Base-by-base conservation (phyloP, 2,113 vertebrate genomes). In the Tiliqua scincoides region DNA sequence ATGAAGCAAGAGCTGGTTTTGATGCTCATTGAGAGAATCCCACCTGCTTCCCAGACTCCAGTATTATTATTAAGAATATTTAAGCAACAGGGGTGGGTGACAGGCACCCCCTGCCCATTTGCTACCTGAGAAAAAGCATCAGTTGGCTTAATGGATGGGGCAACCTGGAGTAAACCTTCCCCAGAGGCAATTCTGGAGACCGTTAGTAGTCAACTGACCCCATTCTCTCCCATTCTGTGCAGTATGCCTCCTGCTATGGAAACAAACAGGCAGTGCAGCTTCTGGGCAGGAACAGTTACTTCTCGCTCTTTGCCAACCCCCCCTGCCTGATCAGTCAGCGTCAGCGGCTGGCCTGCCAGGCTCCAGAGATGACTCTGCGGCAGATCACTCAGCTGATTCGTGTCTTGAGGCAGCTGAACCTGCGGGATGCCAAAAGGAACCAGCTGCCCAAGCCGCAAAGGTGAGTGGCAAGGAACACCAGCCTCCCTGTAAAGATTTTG, bases 201-300 rank as follows among this genome's bases (percentile, higher is more conserved):
- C 30, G 40, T 40, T 37, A 27, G 21, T 9, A 3, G 11, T 78
- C 10, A 48, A 18, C 2, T 6, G 14, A 43, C 37, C 72, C 6
- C 12, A 0, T 37, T 43, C 6, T 40, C 61, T 83, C 23, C 54
- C 18, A 43, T n/a, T 63, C 12, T 43, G 57, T 63, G 6, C 79
- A 94, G 93, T 93, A 91, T 4, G 93, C 93, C 18, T 93, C 91
- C 17, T 94, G 88, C 81, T 89, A 88, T 18, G 67, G 76, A 52
- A 92, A 85, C 84, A 89, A 89, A 68, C 85, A 77, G 35, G 90
- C 85, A 0, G 32, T 71, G 8, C 89, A 77, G 65, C 61, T 87
- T 3, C 83, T 88, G 85, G 90, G 82, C 70, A 68, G 77, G 2
- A 81, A 75, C 70, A 80, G 73, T 37, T 87, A 37, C n/a, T 62